A percentile compares a stretch with the other conserved stretches of the same genome.
These are phyloP conservation scores for Camelus dromedarius DNA, from an alignment of 2,113 vertebrate genomes.

Conservation along the genomic window DNA sequence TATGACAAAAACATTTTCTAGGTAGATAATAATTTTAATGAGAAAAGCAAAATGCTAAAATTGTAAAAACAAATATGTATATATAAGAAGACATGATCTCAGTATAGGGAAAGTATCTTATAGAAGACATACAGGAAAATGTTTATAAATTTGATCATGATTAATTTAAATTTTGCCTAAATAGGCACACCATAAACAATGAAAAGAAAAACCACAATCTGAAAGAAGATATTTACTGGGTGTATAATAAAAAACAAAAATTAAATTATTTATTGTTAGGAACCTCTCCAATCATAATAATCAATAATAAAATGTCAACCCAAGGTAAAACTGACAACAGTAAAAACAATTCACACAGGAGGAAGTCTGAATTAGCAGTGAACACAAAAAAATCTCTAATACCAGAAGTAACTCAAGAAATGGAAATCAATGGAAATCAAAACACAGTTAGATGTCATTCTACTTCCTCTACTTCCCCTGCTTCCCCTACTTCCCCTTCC, in stretches of 20 bases:
- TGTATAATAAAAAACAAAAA: not conserved
- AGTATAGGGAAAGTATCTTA: not conserved
- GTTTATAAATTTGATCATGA: not conserved
- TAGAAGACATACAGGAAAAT: not conserved
- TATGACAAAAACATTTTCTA: not conserved
- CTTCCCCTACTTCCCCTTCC: too few relatives aligned
- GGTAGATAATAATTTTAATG: not conserved
- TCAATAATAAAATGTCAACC: not conserved
- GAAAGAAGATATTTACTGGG: not conserved
- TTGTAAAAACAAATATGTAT: not conserved
- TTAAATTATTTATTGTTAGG: not conserved
- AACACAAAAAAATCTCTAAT: not conserved
- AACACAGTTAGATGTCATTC: not conserved
- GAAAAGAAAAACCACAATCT: not conserved
- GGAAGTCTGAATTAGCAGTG: not conserved
- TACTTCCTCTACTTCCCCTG: not conserved
- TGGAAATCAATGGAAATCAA: not conserved
- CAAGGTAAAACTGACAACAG: not conserved
- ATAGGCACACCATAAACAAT: not conserved
- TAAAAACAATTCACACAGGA: not conserved
- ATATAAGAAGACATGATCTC: not conserved
- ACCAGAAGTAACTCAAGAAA: not conserved
- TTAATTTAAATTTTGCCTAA: not conserved
- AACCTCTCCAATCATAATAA: not conserved
- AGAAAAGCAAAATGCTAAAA: constrained; percentile 17